Evolutionary conservation across 2,113 vertebrate genomes (phyloP).

Genomic region (Osmerus eperlanus): DNA sequence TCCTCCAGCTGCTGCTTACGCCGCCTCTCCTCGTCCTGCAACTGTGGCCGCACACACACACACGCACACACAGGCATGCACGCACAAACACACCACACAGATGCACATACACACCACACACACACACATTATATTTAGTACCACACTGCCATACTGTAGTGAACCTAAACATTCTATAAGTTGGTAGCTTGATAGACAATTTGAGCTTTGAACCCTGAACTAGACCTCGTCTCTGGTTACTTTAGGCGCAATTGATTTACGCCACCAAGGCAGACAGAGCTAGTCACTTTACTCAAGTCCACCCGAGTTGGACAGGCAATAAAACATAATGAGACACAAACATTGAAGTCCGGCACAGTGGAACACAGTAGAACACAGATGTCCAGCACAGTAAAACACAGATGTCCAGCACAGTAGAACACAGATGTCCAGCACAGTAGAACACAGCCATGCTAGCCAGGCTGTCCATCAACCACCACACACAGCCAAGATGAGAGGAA

Average conservation of each 20-base stretch:
- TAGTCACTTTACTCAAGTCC: neutral
- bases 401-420: neutral
- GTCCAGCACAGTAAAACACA: neutral
- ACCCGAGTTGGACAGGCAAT: neutral
- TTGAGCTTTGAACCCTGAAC: too few relatives aligned
- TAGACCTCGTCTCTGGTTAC: neutral
- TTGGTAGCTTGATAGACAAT: too few relatives aligned
- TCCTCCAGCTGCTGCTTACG: slow-evolving; percentile 95
- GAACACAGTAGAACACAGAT: neutral
- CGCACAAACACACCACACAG: slow-evolving; percentile 33
- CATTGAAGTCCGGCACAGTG: neutral
- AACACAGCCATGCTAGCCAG: neutral
- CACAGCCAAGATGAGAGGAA: slow-evolving; percentile 13
- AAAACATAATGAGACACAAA: neutral
- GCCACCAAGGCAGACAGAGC: neutral
- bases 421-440: neutral
- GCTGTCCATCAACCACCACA: slow-evolving; percentile 8
- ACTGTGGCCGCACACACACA: slow-evolving; percentile 65
- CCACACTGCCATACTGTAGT: neutral
- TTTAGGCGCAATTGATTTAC: slow-evolving; percentile 24
- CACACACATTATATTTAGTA: neutral
- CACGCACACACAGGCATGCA: slow-evolving; percentile 15
- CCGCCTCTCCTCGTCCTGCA: slow-evolving; percentile 95
- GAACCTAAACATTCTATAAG: too few relatives aligned
- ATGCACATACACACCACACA: slow-evolving; percentile 12